phyloP scores from a whole-genome alignment of 2,888 invertebrate genomes.

The Oligia fasciuncula region DNA sequence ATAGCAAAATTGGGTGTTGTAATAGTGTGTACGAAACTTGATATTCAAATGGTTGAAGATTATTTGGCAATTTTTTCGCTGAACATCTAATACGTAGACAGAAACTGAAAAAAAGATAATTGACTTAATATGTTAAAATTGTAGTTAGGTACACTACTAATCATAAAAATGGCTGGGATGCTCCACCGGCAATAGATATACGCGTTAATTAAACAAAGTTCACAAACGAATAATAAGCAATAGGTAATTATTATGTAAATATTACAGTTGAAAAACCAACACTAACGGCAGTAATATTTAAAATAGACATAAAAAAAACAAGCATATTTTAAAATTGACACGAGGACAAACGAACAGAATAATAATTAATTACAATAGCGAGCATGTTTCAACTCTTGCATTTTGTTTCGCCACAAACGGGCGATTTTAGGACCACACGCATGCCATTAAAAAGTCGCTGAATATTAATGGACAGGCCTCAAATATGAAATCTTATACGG shows the following conservation, averaged over 20 bases:
- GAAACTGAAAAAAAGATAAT: not conserved
- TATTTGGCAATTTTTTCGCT: not conserved
- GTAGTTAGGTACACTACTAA: not conserved
- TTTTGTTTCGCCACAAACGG: constrained; percentile 17
- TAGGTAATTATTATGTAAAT: not conserved
- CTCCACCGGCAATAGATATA: not conserved
- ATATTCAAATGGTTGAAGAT: not conserved
- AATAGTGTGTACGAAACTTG: constrained; percentile 1
- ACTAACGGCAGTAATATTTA: constrained; percentile 12
- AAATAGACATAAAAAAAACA: constrained; percentile 34
- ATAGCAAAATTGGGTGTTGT: not conserved
- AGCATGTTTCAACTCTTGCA: constrained; percentile 22
- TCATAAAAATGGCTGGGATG: not conserved
- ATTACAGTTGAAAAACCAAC: constrained; percentile 26
- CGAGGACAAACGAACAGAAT: constrained; percentile 55
- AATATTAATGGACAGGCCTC: constrained; percentile 49
- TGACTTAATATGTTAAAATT: not conserved
- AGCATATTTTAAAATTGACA: constrained; percentile 43
- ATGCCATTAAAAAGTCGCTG: constrained; percentile 49
- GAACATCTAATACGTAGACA: not conserved
- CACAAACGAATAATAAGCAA: constrained; percentile 10
- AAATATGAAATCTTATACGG: constrained; percentile 32
- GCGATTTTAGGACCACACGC: constrained; percentile 25
- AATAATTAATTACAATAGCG: constrained; percentile 59
- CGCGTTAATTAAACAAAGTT: not conserved